phyloP scores from a whole-genome alignment of 1,140 invertebrate genomes.

The Drosophila dunni region DNA sequence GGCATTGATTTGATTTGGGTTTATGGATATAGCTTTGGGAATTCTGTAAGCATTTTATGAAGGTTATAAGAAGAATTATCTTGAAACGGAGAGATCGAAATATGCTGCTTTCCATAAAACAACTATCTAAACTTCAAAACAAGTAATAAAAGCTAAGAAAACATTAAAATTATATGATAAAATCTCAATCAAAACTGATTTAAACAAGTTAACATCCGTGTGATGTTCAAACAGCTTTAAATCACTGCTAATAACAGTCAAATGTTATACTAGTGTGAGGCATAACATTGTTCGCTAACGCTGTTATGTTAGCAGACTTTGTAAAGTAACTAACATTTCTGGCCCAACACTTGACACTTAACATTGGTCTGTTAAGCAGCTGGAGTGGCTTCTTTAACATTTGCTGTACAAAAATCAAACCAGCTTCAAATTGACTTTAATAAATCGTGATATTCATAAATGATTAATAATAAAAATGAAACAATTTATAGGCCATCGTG shows the following conservation, averaged over 20 bases:
- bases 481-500: conserved; percentile 19
- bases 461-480: neutral
- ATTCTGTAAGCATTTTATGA: too few relatives aligned
- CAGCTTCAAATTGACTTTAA: neutral
- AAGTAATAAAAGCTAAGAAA: neutral
- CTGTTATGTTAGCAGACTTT: neutral
- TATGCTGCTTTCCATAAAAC: too few relatives aligned
- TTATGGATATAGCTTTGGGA: too few relatives aligned
- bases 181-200: neutral
- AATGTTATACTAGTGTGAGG: neutral
- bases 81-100: too few relatives aligned
- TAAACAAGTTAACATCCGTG: neutral
- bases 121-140: neutral
- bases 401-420: conserved; percentile 2
- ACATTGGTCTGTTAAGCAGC: neutral
- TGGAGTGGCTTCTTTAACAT: neutral
- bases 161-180: neutral
- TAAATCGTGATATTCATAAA: neutral
- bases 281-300: neutral
- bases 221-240: neutral
- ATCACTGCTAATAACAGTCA: neutral
- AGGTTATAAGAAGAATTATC: too few relatives aligned
- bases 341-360: neutral
- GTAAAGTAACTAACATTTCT: neutral
- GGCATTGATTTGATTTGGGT: neutral